Evolutionary conservation across 1,140 invertebrate species (phyloP).

Genomic region (Drosophila parabipectinata): DNA sequence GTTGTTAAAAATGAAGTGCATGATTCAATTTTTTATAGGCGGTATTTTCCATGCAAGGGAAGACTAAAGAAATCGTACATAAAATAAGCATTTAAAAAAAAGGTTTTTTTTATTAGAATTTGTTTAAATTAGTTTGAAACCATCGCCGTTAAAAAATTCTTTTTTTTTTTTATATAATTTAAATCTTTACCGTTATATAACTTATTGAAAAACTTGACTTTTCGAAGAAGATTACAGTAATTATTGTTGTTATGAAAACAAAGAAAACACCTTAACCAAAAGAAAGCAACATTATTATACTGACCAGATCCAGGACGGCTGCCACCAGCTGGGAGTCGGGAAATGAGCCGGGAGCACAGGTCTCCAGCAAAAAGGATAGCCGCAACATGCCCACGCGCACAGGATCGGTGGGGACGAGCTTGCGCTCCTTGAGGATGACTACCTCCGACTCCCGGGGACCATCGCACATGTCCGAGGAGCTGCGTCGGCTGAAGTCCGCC

Average conservation of each 20-base stretch:
- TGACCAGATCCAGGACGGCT: conserved; percentile 96
- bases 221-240: background rate
- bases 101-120: too few relatives aligned
- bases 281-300: background rate
- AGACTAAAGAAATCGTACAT: too few relatives aligned
- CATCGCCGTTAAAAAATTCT: background rate
- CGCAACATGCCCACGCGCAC: conserved; percentile 92
- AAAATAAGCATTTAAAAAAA: too few relatives aligned
- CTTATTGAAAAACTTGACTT: background rate
- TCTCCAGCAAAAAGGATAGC: conserved; percentile 96
- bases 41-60: too few relatives aligned
- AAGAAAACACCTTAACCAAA: too few relatives aligned
- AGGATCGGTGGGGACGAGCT: conserved; percentile 89
- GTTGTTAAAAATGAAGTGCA: too few relatives aligned
- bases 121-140: too few relatives aligned
- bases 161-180: background rate
- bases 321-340: conserved; percentile 98
- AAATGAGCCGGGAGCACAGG: conserved; percentile 96
- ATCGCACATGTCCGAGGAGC: conserved; percentile 92
- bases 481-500: conserved; percentile 91
- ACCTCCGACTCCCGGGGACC: conserved; percentile 92
- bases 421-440: conserved; percentile 93
- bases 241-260: background rate
- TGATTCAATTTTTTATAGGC: too few relatives aligned
- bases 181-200: background rate